Evolutionary conservation across 2,888 invertebrate species (phyloP).

Genomic region (Volucella inanis): DNA sequence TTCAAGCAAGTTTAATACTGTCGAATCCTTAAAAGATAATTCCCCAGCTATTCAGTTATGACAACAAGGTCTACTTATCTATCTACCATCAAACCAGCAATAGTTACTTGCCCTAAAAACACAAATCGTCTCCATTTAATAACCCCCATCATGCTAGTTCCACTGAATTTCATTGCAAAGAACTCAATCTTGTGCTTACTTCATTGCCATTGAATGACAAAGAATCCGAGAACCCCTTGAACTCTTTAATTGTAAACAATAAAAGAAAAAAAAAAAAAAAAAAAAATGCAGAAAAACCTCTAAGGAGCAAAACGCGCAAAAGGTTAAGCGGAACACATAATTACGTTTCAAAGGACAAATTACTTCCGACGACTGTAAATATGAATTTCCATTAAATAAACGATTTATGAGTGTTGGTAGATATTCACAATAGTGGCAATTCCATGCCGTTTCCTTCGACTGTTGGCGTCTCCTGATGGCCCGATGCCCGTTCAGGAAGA

Average conservation of each 20-base stretch:
- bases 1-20: too few species aligned
- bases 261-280: constrained; percentile 24
- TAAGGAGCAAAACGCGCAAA: constrained; percentile 47
- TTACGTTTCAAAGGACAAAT: constrained; percentile 72
- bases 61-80: too few species aligned
- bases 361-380: constrained; percentile 71
- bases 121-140: constrained; percentile 23
- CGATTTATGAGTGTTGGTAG: constrained; percentile 69
- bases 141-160: constrained; percentile 1
- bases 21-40: too few species aligned
- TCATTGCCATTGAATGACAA: not conserved
- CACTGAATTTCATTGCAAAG: not conserved
- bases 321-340: constrained; percentile 70
- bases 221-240: constrained; percentile 28
- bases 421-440: constrained; percentile 72
- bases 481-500: not conserved
- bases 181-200: not conserved
- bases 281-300: constrained; percentile 1
- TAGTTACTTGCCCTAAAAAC: too few species aligned
- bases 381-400: constrained; percentile 72
- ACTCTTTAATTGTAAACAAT: constrained; percentile 47
- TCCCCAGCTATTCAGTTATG: too few species aligned
- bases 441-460: constrained; percentile 50
- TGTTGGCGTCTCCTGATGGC: not conserved
- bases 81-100: too few species aligned